Base-by-base conservation (phyloP, 2,113 vertebrate species). In the Hemichromis elongatus region DNA sequence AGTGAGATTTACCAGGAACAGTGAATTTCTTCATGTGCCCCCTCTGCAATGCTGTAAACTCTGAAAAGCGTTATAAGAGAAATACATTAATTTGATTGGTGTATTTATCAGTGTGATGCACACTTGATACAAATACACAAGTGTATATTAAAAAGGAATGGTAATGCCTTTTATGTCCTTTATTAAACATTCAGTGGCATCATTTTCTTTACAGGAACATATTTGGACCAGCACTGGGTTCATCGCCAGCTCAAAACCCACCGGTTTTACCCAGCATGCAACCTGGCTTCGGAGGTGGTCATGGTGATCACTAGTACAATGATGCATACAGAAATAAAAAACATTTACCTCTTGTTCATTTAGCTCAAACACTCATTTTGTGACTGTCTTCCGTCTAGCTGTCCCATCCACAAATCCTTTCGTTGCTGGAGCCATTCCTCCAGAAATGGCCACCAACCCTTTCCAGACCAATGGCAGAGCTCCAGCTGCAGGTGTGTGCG, bases 371-470 rank as follows among this genome's bases (percentile, higher is more conserved):
- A 53, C 61, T 89, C 3, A 59, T 55, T 87, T 83, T 77, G 26
- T 66, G 28, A 63, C 24, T 90, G 18, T 77, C 16, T 85, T 79
- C 82, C 86, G 94, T 96, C 81, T 91, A 99, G 98, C 96, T 66
- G 94, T 97, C 56, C 96, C 98, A 90, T 98, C 97, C 87, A 99
- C 98, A 94, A 99, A 99, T 93, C 98, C 98, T 52, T 99, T 99
- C 80, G 97, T 99, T 88, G 97, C 97, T 88, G 96, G 97, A 82
- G 96, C 96, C 56, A 96, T 98, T 92, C 96, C 96, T 91, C 96
- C 97, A 53, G 97, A 98, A 92, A 97, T 98, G 94, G 97, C 98
- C 86, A 97, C 96, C 93, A 99, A 99, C 92, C 98, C 98, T 81
- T 99, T 99, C 97, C 98, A 99, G 96, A 96, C 97, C 90, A 98